These are phyloP conservation scores for Panopea generosa DNA, from an alignment of 2,888 invertebrate genomes.

Conservation along the genomic window DNA sequence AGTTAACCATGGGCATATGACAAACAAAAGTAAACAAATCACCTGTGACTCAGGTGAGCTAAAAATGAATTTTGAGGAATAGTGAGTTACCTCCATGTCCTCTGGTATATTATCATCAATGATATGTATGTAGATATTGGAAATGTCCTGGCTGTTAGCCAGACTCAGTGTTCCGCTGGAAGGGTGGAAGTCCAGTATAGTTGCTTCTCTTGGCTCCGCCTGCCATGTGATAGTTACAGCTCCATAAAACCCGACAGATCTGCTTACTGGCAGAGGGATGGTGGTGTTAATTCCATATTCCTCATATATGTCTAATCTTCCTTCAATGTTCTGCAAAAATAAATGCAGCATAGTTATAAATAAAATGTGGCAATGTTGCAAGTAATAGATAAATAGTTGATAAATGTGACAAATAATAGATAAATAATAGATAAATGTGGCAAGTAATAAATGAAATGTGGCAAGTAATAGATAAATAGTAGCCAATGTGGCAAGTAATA, in stretches of 20 bases:
- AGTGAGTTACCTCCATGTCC: slow-evolving; percentile 79
- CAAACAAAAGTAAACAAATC: too few species aligned
- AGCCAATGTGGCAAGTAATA: too few species aligned
- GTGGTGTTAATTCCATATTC: slow-evolving; percentile 74
- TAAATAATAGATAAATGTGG: too few species aligned
- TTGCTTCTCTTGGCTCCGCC: slow-evolving; percentile 75
- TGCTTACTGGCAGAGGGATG: slow-evolving; percentile 70
- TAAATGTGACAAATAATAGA: too few species aligned
- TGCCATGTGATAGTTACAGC: slow-evolving; percentile 80
- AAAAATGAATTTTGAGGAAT: too few species aligned
- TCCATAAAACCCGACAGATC: slow-evolving; percentile 79
- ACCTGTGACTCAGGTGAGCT: too few species aligned
- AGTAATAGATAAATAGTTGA: too few species aligned
- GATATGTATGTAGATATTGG: slow-evolving; percentile 76
- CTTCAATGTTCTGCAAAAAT: slow-evolving; percentile 79
- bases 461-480: too few species aligned
- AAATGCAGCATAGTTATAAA: too few species aligned
- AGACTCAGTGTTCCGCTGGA: slow-evolving; percentile 78
- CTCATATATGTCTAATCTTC: slow-evolving; percentile 82
- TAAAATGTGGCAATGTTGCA: too few species aligned
- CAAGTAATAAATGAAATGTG: too few species aligned
- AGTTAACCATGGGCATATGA: too few species aligned
- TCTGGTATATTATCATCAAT: slow-evolving; percentile 81
- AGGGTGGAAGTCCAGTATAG: slow-evolving; percentile 77
- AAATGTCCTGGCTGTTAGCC: slow-evolving; percentile 70